Percentiles rank a stretch among this genome's conserved stretches.
These are phyloP conservation scores for Parochlus steinenii DNA, from an alignment of 2,888 invertebrate species.

Conservation along the genomic window DNA sequence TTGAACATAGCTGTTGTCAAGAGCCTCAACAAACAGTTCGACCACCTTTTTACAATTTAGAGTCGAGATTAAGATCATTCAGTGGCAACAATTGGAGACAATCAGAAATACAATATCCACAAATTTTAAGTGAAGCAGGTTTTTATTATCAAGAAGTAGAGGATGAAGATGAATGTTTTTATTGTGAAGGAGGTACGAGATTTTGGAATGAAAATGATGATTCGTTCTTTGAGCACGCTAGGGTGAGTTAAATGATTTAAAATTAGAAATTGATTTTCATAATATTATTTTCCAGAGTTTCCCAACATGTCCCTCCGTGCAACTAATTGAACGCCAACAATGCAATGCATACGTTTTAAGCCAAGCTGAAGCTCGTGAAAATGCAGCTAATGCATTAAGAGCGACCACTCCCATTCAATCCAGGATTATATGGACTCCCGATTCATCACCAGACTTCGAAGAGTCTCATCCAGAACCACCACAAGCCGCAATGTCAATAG, in stretches of 20 bases:
- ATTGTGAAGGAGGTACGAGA: constrained; percentile 82
- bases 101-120: constrained; percentile 54
- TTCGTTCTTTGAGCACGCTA: constrained; percentile 87
- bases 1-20: constrained; percentile 54
- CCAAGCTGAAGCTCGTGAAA: constrained; percentile 62
- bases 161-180: constrained; percentile 77
- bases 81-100: constrained; percentile 40
- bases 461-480: constrained; percentile 3
- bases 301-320: constrained; percentile 69
- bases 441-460: not conserved
- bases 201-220: constrained; percentile 83
- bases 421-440: constrained; percentile 11
- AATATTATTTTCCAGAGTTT: too few relatives aligned
- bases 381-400: constrained; percentile 59
- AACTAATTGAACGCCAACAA: constrained; percentile 61
- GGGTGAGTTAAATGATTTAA: not conserved
- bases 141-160: constrained; percentile 65
- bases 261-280: constrained; percentile 16
- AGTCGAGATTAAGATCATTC: constrained; percentile 53
- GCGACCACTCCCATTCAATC: constrained; percentile 16
- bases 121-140: constrained; percentile 66
- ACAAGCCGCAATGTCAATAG: constrained; percentile 19
- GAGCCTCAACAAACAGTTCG: constrained; percentile 28
- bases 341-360: constrained; percentile 45
- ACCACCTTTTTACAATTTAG: constrained; percentile 32